These are phyloP conservation scores for Cranoglanis bouderius DNA, from an alignment of 2,113 vertebrate species.

Conservation along the genomic window DNA sequence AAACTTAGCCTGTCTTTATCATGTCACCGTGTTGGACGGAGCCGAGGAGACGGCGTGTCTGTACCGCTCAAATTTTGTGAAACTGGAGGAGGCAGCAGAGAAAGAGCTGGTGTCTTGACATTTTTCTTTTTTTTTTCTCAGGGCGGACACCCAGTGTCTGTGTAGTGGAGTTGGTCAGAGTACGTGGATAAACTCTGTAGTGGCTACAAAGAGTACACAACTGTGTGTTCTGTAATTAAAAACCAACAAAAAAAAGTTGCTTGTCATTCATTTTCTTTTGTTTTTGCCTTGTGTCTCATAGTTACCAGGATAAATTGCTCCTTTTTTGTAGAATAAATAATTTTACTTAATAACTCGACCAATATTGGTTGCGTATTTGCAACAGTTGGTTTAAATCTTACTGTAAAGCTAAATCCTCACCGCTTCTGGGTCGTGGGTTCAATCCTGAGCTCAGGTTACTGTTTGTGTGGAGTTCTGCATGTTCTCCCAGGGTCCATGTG, in stretches of 20 bases:
- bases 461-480: background rate
- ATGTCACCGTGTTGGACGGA: background rate
- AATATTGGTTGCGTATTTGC: background rate
- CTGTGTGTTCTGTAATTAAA: background rate
- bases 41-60: background rate
- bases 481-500: background rate
- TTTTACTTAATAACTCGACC: no score
- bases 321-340: no score
- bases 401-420: background rate
- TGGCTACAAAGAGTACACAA: background rate
- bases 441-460: background rate
- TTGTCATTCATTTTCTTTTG: background rate
- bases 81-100: conserved; percentile 5
- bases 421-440: background rate
- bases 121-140: background rate
- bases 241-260: background rate
- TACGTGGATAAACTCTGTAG: background rate
- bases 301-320: no score
- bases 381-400: background rate
- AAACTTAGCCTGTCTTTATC: background rate
- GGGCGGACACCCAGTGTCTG: no score
- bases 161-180: background rate
- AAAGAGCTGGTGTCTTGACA: background rate
- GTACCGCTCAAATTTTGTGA: background rate
- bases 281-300: no score